Conservation (phyloP, 1,140 invertebrate species). For the Trialeurodes vaporariorum region DNA sequence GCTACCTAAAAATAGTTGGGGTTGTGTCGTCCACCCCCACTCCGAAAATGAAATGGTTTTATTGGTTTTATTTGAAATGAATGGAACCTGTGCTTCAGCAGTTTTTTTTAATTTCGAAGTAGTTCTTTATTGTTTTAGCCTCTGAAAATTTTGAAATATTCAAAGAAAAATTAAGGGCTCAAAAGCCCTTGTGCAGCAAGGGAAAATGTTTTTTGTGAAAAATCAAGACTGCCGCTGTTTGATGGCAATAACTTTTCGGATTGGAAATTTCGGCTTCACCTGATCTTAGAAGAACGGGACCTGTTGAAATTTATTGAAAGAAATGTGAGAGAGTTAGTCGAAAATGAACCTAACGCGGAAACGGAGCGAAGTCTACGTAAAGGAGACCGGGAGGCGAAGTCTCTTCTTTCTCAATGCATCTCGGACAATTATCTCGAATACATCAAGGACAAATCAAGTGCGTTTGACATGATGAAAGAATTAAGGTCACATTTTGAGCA, state of each 20-base stretch:
- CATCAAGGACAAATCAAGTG: neutral
- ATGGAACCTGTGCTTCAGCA: no score
- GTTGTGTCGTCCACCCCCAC: no score
- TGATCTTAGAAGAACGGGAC: neutral
- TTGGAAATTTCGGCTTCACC: conserved; percentile 5
- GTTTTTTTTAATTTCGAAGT: no score
- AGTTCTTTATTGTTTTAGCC: no score
- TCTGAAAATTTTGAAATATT: no score
- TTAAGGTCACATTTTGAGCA: neutral
- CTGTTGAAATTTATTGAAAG: conserved; percentile 1
- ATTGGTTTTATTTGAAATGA: no score
- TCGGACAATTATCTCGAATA: conserved; percentile 1
- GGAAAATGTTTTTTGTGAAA: no score
- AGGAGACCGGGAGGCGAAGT: conserved; percentile 2
- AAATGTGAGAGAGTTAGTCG: conserved; percentile 1
- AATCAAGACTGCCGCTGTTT: no score
- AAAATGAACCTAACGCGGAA: neutral
- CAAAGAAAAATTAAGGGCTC: no score
- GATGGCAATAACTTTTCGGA: conserved; percentile 1
- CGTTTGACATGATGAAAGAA: neutral
- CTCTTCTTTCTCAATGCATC: neutral
- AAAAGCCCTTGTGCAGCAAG: no score
- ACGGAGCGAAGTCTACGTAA: neutral
- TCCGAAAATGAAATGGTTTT: no score
- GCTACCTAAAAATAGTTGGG: no score